Conservation (phyloP, 2,888 invertebrate genomes). For the Microchrysa polita region DNA sequence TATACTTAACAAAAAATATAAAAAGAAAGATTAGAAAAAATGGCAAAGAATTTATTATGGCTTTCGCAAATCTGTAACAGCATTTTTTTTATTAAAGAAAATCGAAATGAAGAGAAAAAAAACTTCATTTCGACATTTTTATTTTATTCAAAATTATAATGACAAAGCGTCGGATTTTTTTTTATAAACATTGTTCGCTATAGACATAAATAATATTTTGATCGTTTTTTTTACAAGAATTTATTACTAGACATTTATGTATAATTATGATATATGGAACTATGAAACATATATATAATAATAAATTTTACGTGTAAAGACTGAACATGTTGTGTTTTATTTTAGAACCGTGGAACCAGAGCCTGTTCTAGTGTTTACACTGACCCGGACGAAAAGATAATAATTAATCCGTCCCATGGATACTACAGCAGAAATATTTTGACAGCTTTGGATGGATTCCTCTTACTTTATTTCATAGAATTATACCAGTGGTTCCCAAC, state of each 20-base stretch:
- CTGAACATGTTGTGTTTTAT: conserved; percentile 14
- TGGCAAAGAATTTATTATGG: neutral
- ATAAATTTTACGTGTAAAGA: conserved; percentile 31
- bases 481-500: no score
- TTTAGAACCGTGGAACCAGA: neutral
- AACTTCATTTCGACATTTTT: neutral
- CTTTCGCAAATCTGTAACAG: neutral
- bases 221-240: neutral
- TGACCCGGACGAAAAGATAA: no score
- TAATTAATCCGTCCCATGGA: no score
- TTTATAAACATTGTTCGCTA: neutral
- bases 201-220: neutral
- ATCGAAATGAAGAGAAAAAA: no score
- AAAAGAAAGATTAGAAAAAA: neutral
- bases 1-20: neutral
- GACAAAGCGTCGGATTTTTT: neutral
- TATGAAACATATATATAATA: neutral
- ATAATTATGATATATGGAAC: conserved; percentile 6
- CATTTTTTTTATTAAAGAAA: no score
- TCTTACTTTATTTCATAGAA: no score
- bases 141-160: neutral
- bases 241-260: conserved; percentile 12
- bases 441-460: no score
- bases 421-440: no score
- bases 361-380: neutral